These are phyloP conservation scores for Nymphalis polychloros DNA, from an alignment of 2,888 invertebrate genomes.

Conservation along the genomic window DNA sequence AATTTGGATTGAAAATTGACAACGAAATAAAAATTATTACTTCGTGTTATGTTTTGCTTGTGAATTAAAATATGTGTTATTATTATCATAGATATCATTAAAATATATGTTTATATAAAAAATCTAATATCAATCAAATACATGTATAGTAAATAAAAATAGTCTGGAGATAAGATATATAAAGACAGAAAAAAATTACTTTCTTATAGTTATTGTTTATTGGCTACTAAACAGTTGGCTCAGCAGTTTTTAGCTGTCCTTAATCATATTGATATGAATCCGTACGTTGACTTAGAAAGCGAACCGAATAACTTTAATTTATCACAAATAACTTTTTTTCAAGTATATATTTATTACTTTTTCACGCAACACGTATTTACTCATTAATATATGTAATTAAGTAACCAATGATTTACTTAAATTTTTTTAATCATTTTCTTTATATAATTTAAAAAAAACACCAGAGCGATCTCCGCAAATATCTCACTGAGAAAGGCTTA, in stretches of 20 bases:
- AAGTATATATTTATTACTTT: not conserved
- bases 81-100: too few relatives aligned
- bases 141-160: slow-evolving; percentile 38
- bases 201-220: slow-evolving; percentile 79
- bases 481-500: too few relatives aligned
- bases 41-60: too few relatives aligned
- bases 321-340: slow-evolving; percentile 13
- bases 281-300: slow-evolving; percentile 54
- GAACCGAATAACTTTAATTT: slow-evolving; percentile 38
- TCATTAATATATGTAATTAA: too few relatives aligned
- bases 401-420: too few relatives aligned
- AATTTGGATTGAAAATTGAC: too few relatives aligned
- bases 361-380: too few relatives aligned
- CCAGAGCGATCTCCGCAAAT: too few relatives aligned
- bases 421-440: too few relatives aligned
- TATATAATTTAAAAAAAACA: too few relatives aligned
- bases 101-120: not conserved
- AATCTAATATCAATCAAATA: not conserved
- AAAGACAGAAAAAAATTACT: slow-evolving; percentile 67
- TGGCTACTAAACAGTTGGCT: slow-evolving; percentile 67
- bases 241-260: slow-evolving; percentile 69
- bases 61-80: too few relatives aligned
- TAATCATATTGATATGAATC: slow-evolving; percentile 69
- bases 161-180: slow-evolving; percentile 67
- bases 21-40: too few relatives aligned